phyloP scores from a whole-genome alignment of 2,888 invertebrate species.

The Biston betularia region DNA sequence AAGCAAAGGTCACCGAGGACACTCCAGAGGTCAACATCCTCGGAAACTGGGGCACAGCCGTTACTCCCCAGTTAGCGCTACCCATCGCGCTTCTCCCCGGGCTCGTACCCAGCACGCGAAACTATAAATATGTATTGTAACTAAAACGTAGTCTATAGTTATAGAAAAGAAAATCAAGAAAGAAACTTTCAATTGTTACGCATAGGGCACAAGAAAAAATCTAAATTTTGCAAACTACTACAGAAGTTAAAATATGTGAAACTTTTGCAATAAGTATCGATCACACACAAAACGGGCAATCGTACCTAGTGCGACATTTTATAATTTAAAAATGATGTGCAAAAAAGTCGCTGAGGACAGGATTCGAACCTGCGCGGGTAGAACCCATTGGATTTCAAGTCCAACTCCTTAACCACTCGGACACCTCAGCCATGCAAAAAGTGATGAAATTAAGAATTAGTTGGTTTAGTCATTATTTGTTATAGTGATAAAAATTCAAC shows the following conservation, averaged over 20 bases:
- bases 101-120: neutral
- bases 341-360: conserved; percentile 65
- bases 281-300: too few species aligned
- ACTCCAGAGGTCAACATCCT: conserved; percentile 31
- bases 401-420: conserved; percentile 87
- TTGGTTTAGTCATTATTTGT: too few species aligned
- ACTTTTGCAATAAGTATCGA: too few species aligned
- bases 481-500: too few species aligned
- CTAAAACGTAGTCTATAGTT: too few species aligned
- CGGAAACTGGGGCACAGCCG: conserved; percentile 25
- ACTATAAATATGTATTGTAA: neutral
- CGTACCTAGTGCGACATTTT: too few species aligned
- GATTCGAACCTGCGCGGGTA: conserved; percentile 87
- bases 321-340: too few species aligned
- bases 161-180: too few species aligned
- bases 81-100: neutral
- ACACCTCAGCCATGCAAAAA: conserved; percentile 75
- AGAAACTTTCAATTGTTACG: too few species aligned
- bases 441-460: conserved; percentile 13
- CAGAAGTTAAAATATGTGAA: too few species aligned
- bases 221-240: too few species aligned
- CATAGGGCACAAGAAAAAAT: too few species aligned
- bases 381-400: conserved; percentile 81
- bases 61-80: conserved; percentile 8
- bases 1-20: conserved; percentile 6